A percentile compares a stretch with the other conserved stretches of the same genome.
These are phyloP conservation scores for Rhombomys opimus DNA, from an alignment of 2,113 vertebrate species.

Conservation along the genomic window DNA sequence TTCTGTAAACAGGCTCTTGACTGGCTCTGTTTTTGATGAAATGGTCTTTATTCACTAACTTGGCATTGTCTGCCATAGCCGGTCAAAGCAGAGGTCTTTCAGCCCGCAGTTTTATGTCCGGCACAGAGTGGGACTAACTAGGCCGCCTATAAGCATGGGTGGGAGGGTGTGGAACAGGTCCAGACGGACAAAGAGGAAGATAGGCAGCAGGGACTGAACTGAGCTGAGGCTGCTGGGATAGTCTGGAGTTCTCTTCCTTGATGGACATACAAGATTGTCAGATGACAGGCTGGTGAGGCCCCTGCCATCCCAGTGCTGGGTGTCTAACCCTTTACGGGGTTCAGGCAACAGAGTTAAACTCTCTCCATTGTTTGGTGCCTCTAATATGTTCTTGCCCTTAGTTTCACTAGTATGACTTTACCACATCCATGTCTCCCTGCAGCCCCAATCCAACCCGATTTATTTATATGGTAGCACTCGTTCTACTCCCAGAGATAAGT, in stretches of 20 bases:
- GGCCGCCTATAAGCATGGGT: too few relatives aligned
- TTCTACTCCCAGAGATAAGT: not conserved
- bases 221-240: not conserved
- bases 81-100: not conserved
- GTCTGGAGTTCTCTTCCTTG: not conserved
- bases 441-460: not conserved
- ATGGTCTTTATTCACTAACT: not conserved
- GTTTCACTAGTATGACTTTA: too few relatives aligned
- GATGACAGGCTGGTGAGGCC: not conserved
- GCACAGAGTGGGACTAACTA: too few relatives aligned
- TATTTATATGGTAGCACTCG: not conserved
- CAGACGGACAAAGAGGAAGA: not conserved
- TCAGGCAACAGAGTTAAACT: not conserved
- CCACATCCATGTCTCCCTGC: not conserved
- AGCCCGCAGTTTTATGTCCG: not conserved
- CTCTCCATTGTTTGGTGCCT: too few relatives aligned
- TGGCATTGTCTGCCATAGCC: not conserved
- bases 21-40: not conserved
- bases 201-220: not conserved
- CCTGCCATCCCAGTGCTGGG: not conserved
- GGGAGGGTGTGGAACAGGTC: not conserved
- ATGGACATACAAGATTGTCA: not conserved
- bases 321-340: too few relatives aligned
- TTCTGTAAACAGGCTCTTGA: not conserved
- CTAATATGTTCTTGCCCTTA: not conserved